These are phyloP conservation scores for Arrhamphus sclerolepis DNA, from an alignment of 2,797 vertebrate genomes.

Conservation along the genomic window DNA sequence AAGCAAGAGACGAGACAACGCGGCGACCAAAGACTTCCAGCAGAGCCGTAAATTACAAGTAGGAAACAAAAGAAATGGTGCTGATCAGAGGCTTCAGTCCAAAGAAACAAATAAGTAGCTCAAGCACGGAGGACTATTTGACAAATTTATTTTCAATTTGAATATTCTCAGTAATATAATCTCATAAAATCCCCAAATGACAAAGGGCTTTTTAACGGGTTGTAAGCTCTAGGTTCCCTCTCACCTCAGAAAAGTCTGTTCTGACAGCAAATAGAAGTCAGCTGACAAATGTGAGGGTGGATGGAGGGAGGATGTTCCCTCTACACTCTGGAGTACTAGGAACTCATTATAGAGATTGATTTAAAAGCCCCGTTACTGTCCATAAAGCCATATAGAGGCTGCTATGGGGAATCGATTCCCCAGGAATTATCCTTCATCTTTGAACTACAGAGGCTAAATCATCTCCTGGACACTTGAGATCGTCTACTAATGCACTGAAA, in stretches of 20 bases:
- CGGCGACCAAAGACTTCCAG: constrained; percentile 45
- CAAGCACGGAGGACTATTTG: constrained; percentile 23
- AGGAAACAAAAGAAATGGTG: too few species aligned
- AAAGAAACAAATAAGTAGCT: constrained; percentile 53
- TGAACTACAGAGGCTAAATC: constrained; percentile 70
- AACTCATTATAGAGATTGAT: constrained; percentile 83
- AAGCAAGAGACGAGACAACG: constrained; percentile 47
- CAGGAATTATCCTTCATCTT: constrained; percentile 78
- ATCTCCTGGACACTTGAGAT: constrained; percentile 61
- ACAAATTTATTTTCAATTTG: constrained; percentile 28
- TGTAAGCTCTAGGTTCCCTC: constrained; percentile 41
- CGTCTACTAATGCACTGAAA: constrained; percentile 62
- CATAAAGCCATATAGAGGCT: constrained; percentile 76
- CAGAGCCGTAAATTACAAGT: constrained; percentile 43
- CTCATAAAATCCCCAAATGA: too few species aligned
- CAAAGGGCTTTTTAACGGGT: constrained; percentile 53
- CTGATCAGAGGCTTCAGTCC: too few species aligned
- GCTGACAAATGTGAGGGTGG: constrained; percentile 76
- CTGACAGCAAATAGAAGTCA: constrained; percentile 72
- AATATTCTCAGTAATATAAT: too few species aligned
- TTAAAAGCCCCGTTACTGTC: constrained; percentile 79
- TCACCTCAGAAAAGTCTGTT: constrained; percentile 51
- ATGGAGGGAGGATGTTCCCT: constrained; percentile 66
- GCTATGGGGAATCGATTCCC: constrained; percentile 73
- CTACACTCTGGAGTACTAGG: constrained; percentile 75